A percentile compares a stretch with the other conserved stretches of the same genome.
phyloP scores from a whole-genome alignment of 2,888 invertebrate species.

The Onthophagus sagittarius region DNA sequence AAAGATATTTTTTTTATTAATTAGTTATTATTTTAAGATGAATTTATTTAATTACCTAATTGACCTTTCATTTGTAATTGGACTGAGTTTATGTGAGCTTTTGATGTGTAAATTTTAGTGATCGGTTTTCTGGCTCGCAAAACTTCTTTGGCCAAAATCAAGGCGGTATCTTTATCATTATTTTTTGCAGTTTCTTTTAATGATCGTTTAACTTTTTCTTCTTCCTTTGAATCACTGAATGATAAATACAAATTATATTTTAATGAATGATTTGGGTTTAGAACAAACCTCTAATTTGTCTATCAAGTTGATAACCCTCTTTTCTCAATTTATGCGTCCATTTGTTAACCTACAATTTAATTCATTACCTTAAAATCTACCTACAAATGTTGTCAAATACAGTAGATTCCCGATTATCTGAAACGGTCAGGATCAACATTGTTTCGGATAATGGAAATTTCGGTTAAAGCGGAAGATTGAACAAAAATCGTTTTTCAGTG shows the following conservation, averaged over 20 bases:
- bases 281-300: slow-evolving; percentile 80
- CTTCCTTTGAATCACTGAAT: slow-evolving; percentile 90
- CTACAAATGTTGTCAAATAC: too few relatives aligned
- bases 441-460: too few relatives aligned
- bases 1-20: background rate
- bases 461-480: too few relatives aligned
- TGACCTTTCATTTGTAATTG: slow-evolving; percentile 98
- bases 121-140: slow-evolving; percentile 83
- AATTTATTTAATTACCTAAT: slow-evolving; percentile 59
- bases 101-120: slow-evolving; percentile 89
- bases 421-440: too few relatives aligned
- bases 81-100: slow-evolving; percentile 96
- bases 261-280: slow-evolving; percentile 1
- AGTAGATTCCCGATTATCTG: too few relatives aligned
- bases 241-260: slow-evolving; percentile 16
- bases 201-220: slow-evolving; percentile 91
- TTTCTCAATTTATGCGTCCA: slow-evolving; percentile 94
- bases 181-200: slow-evolving; percentile 95
- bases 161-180: slow-evolving; percentile 90
- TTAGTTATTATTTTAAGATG: background rate
- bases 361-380: slow-evolving; percentile 13
- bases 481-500: too few relatives aligned
- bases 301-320: slow-evolving; percentile 88
- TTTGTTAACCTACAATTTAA: slow-evolving; percentile 79
- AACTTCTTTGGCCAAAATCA: slow-evolving; percentile 90